Evolutionary conservation across 2,888 invertebrate species (phyloP).

Genomic region (Agrypnus murinus): DNA sequence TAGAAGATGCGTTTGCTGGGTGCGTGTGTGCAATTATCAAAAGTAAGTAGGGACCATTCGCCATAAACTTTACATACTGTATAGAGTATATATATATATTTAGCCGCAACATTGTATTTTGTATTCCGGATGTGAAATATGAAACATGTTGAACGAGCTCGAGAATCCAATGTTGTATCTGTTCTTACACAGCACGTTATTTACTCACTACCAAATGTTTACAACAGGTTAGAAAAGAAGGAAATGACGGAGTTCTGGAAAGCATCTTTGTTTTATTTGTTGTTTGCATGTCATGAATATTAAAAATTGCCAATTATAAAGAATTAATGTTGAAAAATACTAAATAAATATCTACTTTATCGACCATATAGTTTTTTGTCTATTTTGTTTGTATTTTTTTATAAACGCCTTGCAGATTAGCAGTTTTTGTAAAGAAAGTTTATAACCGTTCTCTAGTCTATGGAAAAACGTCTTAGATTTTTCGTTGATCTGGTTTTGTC

Average conservation of each 20-base stretch:
- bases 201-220: constrained; percentile 16
- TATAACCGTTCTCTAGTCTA: too few relatives aligned
- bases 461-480: too few relatives aligned
- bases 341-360: too few relatives aligned
- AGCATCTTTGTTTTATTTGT: too few relatives aligned
- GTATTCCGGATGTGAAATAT: constrained; percentile 38
- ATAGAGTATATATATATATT: background rate
- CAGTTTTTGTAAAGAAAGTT: too few relatives aligned
- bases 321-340: too few relatives aligned
- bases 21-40: constrained; percentile 22
- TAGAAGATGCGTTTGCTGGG: constrained; percentile 20
- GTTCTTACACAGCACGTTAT: constrained; percentile 20
- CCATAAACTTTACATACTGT: background rate
- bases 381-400: too few relatives aligned
- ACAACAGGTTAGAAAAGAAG: constrained; percentile 18
- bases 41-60: background rate
- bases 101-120: constrained; percentile 13
- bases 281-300: too few relatives aligned
- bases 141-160: constrained; percentile 32
- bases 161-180: constrained; percentile 28
- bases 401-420: too few relatives aligned
- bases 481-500: too few relatives aligned
- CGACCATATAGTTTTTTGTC: too few relatives aligned
- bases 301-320: too few relatives aligned
- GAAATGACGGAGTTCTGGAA: background rate